Conservation (phyloP, 1,140 invertebrate species). For the Lutraria rhynchaena region DNA sequence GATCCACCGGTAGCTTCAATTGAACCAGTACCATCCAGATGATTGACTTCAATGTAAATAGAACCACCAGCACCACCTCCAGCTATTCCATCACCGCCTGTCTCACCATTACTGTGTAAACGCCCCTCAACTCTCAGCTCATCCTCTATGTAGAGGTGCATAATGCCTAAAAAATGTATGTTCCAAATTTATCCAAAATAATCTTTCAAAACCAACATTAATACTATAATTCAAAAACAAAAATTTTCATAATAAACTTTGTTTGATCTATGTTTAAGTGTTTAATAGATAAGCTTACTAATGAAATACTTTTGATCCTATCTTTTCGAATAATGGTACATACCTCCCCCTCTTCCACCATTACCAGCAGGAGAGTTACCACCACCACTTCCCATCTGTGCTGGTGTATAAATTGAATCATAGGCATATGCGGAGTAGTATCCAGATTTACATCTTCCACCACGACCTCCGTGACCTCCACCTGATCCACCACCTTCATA, state of each 20-base stretch:
- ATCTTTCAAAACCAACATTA: background rate
- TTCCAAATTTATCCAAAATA: background rate
- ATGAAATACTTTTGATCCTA: too few species aligned
- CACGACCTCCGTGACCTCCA: conserved; percentile 74
- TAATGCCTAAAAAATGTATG: conserved; percentile 62
- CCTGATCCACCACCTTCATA: conserved; percentile 67
- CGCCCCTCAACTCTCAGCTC: conserved; percentile 73
- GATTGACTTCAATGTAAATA: conserved; percentile 66
- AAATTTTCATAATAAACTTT: background rate
- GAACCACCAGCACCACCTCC: conserved; percentile 75
- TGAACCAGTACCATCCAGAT: conserved; percentile 73
- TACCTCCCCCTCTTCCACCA: conserved; percentile 73
- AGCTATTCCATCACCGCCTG: conserved; percentile 58
- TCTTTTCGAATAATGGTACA: too few species aligned
- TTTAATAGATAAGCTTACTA: too few species aligned
- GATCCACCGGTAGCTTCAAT: conserved; percentile 71
- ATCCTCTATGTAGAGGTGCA: conserved; percentile 70
- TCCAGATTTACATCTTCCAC: conserved; percentile 65
- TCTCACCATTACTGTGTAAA: conserved; percentile 75
- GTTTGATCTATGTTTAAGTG: too few species aligned
- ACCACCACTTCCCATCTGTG: conserved; percentile 70
- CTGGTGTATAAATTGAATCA: conserved; percentile 68
- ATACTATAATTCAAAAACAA: background rate
- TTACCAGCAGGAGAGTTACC: conserved; percentile 55
- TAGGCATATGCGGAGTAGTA: conserved; percentile 72